Conservation (phyloP, 2,113 vertebrate species). For the Hypocryptadius cinnamomeus region DNA sequence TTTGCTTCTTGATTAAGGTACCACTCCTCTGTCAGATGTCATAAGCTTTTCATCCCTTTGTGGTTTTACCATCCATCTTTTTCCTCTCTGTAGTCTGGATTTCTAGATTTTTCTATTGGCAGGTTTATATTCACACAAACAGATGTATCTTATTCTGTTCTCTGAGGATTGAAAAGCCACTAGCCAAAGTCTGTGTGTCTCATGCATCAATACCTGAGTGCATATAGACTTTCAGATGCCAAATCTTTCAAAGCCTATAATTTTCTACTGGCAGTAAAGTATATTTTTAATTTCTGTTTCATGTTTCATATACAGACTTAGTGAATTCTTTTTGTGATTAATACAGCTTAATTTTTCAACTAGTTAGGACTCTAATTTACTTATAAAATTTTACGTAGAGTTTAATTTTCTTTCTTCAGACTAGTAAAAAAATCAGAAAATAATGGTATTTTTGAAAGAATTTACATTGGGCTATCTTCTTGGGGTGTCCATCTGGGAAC, state of each 20-base stretch:
- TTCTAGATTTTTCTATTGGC: neutral
- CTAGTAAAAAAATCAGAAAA: neutral
- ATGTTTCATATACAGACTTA: neutral
- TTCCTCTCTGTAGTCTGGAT: neutral
- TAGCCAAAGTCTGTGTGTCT: neutral
- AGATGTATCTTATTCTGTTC: neutral
- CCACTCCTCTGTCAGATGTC: neutral
- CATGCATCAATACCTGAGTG: neutral
- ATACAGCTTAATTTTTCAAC: neutral
- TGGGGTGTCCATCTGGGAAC: neutral
- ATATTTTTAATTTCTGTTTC: neutral
- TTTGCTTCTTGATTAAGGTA: neutral
- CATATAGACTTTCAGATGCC: neutral
- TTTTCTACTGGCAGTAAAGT: neutral
- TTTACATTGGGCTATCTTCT: neutral
- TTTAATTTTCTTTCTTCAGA: neutral
- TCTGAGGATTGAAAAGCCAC: neutral
- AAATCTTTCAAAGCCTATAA: neutral
- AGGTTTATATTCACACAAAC: neutral
- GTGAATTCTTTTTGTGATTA: neutral
- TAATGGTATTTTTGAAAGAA: neutral
- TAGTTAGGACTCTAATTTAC: neutral
- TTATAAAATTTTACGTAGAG: neutral
- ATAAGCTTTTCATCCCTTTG: neutral
- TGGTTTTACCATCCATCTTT: neutral